Base-by-base conservation (phyloP, 2,113 vertebrate genomes). In the Ctenomys sociabilis region DNA sequence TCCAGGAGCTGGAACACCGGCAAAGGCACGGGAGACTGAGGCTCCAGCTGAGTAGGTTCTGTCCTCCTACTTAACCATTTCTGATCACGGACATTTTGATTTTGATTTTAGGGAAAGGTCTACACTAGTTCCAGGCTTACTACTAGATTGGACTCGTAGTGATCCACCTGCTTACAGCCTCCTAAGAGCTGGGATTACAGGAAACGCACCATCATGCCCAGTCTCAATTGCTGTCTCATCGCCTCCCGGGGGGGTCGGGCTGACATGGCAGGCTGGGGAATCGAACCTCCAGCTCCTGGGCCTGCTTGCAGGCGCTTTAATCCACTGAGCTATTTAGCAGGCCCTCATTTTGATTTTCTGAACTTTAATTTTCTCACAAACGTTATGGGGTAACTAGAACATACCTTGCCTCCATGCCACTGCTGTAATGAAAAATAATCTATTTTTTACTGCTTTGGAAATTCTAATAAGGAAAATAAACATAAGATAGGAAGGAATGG, bases 351-450 rank as follows among this genome's bases (percentile, higher is more conserved):
- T 45, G 72, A 21, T 13, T 63, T 40, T 43, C 24, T 80, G n/a
- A 89, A 72, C 16, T 83, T 90, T 9, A 63, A 85, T 82, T 85
- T 88, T 85, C 45, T 85, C 57, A 85, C 35, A 96, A 91, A 94
- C 85, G 35, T 9, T 12, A 68, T 17, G 0, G 4, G 16, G 10
- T 73, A 43, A 73, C 26, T 43, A 22, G 37, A 43, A 73, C 72
- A 22, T 12, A 10, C 9, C 37, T 37, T 73, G 9, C 72, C 37
- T 40, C 37, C 37, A 21, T 43, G 7, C 35, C 2, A 28, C 77
- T n/a, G 2, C 37, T 63, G 4, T n/a, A 59, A 68, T 75, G 43
- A 89, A 40, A 88, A 96, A 78, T 7, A 78, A 78, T 63, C 13
- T 28, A 54, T 22, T 54, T 82, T 87, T 72, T 0, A 26, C 9